Evolutionary conservation across 2,888 invertebrate genomes (phyloP).

Genomic region (Hyalella azteca): DNA sequence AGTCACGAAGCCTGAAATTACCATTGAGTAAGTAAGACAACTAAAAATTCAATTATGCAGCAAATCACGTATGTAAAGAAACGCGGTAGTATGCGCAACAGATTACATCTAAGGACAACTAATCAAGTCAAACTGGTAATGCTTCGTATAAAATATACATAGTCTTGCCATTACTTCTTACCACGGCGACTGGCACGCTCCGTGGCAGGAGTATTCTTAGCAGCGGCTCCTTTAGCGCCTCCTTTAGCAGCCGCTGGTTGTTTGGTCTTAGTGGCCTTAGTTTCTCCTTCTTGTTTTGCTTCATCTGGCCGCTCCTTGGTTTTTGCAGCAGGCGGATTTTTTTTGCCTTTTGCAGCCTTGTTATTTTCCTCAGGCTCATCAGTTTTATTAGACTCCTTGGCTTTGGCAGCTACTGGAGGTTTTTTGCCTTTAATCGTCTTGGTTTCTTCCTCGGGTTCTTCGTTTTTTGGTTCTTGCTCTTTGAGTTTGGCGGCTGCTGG

Average conservation of each 20-base stretch:
- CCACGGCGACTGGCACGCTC: too few relatives aligned
- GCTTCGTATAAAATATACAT: too few relatives aligned
- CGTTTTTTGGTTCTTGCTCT: not conserved
- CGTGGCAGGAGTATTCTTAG: too few relatives aligned
- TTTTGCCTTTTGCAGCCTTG: slow-evolving; percentile 39
- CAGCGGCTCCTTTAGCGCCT: slow-evolving; percentile 42
- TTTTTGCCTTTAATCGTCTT: not conserved
- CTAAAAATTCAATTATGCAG: too few relatives aligned
- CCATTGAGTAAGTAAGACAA: too few relatives aligned
- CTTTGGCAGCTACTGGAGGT: not conserved
- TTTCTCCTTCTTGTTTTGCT: slow-evolving; percentile 37
- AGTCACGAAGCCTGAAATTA: too few relatives aligned
- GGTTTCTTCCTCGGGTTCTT: too few relatives aligned
- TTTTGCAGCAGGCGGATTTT: slow-evolving; percentile 40
- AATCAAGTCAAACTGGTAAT: too few relatives aligned
- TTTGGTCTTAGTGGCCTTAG: slow-evolving; percentile 42
- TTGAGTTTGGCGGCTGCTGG: not conserved
- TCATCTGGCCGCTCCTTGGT: slow-evolving; percentile 12
- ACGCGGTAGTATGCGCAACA: too few relatives aligned
- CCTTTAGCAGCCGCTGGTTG: slow-evolving; percentile 43
- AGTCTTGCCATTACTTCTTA: too few relatives aligned
- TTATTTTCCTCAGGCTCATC: slow-evolving; percentile 26
- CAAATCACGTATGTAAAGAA: too few relatives aligned
- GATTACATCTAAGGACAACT: too few relatives aligned
- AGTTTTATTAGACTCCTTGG: not conserved